Evolutionary conservation across 2,888 invertebrate genomes (phyloP).

Genomic region (Ormyrus labotus): DNA sequence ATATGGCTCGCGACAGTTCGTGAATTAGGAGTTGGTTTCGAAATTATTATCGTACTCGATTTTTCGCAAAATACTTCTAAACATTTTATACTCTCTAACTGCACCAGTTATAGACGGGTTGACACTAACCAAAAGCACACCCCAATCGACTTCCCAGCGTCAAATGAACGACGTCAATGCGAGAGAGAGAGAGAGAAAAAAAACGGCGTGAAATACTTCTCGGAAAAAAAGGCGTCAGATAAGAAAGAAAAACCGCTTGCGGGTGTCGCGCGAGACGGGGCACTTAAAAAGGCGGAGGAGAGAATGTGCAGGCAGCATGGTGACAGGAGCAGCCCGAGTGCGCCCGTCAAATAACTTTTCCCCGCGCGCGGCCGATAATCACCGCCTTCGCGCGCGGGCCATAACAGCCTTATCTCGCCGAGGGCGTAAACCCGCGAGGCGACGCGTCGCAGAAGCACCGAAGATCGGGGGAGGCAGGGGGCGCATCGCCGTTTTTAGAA

Average conservation of each 20-base stretch:
- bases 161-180: neutral
- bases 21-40: no score
- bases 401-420: neutral
- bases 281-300: neutral
- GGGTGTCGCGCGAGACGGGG: no score
- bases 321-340: slow-evolving; percentile 52
- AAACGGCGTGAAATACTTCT: no score
- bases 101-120: no score
- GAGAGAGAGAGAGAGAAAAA: neutral
- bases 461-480: no score
- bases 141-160: neutral
- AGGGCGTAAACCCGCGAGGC: neutral
- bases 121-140: neutral
- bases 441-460: slow-evolving; percentile 5
- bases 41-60: no score
- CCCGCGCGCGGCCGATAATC: slow-evolving; percentile 49
- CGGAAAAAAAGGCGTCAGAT: no score
- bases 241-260: no score
- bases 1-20: no score
- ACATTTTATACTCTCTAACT: no score
- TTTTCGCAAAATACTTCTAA: no score
- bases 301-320: slow-evolving; percentile 56
- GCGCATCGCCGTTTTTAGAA: no score
- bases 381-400: slow-evolving; percentile 35
- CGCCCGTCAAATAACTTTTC: slow-evolving; percentile 65